Evolutionary conservation across 2,113 vertebrate genomes (phyloP).

Genomic region (Beaufortia kweichowensis): DNA sequence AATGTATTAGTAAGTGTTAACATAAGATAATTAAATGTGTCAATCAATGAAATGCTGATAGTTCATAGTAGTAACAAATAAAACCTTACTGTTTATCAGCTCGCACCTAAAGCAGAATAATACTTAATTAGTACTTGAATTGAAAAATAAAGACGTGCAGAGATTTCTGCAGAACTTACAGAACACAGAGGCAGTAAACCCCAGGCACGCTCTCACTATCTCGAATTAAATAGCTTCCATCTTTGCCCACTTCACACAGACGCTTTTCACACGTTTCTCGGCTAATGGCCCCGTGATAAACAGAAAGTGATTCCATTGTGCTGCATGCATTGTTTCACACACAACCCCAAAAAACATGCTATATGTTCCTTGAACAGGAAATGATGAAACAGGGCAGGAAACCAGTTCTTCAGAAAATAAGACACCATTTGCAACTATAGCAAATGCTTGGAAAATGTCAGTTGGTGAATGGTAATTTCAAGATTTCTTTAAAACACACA

Average conservation of each 20-base stretch:
- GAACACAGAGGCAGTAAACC: slow-evolving; percentile 80
- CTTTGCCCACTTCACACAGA: slow-evolving; percentile 68
- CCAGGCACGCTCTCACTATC: slow-evolving; percentile 79
- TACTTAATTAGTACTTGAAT: too few species aligned
- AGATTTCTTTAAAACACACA: not conserved
- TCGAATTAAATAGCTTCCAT: slow-evolving; percentile 81
- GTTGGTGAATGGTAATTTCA: not conserved
- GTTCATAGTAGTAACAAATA: too few species aligned
- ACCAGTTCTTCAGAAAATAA: slow-evolving; percentile 27
- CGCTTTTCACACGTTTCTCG: slow-evolving; percentile 71
- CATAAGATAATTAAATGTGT: too few species aligned
- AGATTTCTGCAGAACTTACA: slow-evolving; percentile 73
- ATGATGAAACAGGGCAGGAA: slow-evolving; percentile 48
- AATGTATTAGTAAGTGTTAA: too few species aligned
- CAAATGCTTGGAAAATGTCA: slow-evolving; percentile 26
- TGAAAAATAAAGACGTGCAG: slow-evolving; percentile 27
- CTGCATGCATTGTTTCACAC: slow-evolving; percentile 33
- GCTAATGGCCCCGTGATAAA: slow-evolving; percentile 78
- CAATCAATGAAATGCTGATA: too few species aligned
- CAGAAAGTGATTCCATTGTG: slow-evolving; percentile 42
- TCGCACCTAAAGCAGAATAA: too few species aligned
- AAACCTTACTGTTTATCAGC: too few species aligned
- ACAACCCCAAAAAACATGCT: slow-evolving; percentile 9
- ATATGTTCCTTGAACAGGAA: slow-evolving; percentile 38
- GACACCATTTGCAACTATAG: not conserved